Conservation (phyloP, 2,797 vertebrate genomes). For the Melanotaenia parkinsoni region DNA sequence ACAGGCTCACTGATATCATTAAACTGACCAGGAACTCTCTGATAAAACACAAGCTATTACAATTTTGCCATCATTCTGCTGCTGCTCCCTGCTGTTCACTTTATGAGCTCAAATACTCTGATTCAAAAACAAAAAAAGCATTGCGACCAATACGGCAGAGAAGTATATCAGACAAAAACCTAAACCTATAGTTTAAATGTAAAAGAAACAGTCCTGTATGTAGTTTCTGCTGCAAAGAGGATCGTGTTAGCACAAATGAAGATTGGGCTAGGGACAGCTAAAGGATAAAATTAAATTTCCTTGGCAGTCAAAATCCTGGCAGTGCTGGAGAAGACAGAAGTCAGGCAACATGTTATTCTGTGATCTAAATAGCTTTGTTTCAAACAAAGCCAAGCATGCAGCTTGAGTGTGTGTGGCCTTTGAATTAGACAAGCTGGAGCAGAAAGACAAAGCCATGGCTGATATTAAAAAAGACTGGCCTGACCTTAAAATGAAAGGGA, state of each 20-base stretch:
- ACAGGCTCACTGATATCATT: slow-evolving; percentile 7
- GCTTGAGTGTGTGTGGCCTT: slow-evolving; percentile 1
- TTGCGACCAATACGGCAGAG: not conserved
- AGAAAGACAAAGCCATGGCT: not conserved
- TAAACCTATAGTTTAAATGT: not conserved
- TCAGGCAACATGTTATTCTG: slow-evolving; percentile 1
- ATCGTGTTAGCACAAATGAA: not conserved
- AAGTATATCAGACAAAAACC: not conserved
- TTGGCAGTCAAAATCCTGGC: not conserved
- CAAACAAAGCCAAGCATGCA: not conserved
- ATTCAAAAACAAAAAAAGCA: slow-evolving; percentile 12
- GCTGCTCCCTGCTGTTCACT: slow-evolving; percentile 60
- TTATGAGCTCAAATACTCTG: slow-evolving; percentile 12
- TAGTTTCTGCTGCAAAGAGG: not conserved
- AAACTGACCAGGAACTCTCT: slow-evolving; percentile 17
- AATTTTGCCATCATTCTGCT: slow-evolving; percentile 30
- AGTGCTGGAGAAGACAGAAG: not conserved
- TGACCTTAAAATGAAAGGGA: not conserved
- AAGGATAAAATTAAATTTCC: slow-evolving; percentile 21
- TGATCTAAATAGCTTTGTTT: not conserved
- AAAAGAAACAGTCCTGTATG: not conserved
- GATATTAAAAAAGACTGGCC: slow-evolving; percentile 1
- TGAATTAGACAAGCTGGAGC: not conserved
- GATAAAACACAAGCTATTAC: slow-evolving; percentile 14
- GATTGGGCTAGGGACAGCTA: slow-evolving; percentile 18